phyloP scores from a whole-genome alignment of 1,140 invertebrate species.

The Heliconius nattereri region DNA sequence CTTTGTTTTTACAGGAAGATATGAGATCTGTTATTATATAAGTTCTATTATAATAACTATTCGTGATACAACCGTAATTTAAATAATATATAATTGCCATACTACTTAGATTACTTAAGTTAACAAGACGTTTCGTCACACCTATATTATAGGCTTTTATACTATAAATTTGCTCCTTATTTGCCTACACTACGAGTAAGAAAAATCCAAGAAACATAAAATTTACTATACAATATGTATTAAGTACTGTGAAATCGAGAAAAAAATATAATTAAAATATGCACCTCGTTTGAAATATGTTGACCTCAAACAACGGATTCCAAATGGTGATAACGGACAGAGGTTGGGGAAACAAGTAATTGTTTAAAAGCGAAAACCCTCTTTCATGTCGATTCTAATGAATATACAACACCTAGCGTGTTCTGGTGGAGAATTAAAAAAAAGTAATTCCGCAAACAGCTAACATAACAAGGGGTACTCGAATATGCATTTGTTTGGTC shows the following conservation, averaged over 20 bases:
- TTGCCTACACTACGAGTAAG: too few species aligned
- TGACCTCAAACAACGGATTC: constrained; percentile 26
- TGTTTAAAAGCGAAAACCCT: constrained; percentile 53
- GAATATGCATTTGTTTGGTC: constrained; percentile 38
- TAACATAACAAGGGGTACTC: constrained; percentile 54
- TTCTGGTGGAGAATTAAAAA: constrained; percentile 52
- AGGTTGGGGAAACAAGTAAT: constrained; percentile 43
- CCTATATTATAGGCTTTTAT: too few species aligned
- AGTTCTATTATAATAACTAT: too few species aligned
- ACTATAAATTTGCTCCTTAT: too few species aligned
- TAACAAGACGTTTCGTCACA: too few species aligned
- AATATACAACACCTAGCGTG: constrained; percentile 57
- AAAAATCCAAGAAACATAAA: too few species aligned
- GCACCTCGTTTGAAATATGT: background rate
- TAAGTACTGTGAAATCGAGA: background rate
- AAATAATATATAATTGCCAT: too few species aligned
- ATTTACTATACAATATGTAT: background rate
- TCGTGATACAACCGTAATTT: too few species aligned
- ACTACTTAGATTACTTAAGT: too few species aligned
- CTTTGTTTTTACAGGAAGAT: too few species aligned
- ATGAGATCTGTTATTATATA: too few species aligned
- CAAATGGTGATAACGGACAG: constrained; percentile 21
- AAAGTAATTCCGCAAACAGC: constrained; percentile 58
- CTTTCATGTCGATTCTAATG: constrained; percentile 56
- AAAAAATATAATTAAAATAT: background rate